Base-by-base conservation (phyloP, 2,888 invertebrate genomes). In the Pristionchus japonicus region DNA sequence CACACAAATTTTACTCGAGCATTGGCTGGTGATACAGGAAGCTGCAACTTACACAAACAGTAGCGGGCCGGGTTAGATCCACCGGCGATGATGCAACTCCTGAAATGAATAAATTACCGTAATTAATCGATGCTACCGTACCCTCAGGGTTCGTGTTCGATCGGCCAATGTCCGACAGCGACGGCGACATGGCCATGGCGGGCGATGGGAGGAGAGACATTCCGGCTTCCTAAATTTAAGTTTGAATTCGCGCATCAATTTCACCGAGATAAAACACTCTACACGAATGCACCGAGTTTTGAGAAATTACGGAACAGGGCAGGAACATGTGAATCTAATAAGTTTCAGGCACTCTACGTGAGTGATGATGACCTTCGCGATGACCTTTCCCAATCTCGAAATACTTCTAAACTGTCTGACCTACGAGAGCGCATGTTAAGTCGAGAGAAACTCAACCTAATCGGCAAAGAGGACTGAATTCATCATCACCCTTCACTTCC, bases 141-240 rank as follows among this genome's bases (percentile, higher is more conserved):
- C 83, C 49, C 23, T 52, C 83, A 20, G 57, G 57, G 17, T 40
- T 40, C 17, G 77, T 52, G 43, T 31, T 37, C 40, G 43, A 86
- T 52, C 86, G 23, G 17, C 86, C 86, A 47, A 86, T 86, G 70
- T 86, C 86, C 20, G 70, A 86, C 15, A 86, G 86, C 31, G 86
- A 86, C 13, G 86, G 86, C 23, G 86, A 86, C 47, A 49, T 43
- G 70, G 86, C 47, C 37, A 86, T 86, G 27, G 64, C 40, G 34
- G 86, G 86, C 34, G 86, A 86, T 23, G 86, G 86, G 23, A 86
- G 70, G 34, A 86, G 70, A 9, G 70, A 70, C 86, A 86, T 86
- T 34, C 70, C 82, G 52, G 82, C 82, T 34, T 83, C 82, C 82
- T 83, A 11, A 83, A 31, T 64, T 64, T 9, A 74, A 74, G 40